Base-by-base conservation (phyloP, 2,888 invertebrate species). In the Cloeon dipterum region DNA sequence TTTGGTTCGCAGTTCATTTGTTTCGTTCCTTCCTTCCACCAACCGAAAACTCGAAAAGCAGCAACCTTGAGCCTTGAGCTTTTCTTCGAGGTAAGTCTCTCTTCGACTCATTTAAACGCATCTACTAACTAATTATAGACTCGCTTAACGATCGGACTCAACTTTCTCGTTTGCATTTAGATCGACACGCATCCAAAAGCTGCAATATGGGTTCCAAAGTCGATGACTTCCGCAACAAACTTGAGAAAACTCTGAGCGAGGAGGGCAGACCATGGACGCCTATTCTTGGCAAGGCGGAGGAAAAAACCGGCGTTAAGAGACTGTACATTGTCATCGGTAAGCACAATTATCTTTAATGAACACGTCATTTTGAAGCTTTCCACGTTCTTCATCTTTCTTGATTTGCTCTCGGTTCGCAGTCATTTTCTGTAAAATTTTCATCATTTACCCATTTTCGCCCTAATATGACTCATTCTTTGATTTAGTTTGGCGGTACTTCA, bases 241-340 rank as follows among this genome's bases (percentile, higher is more conserved):
- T 81, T 39, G 67, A 73, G 36, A 62, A 61, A 43, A 58, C 63
- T 19, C 58, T 83, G 33, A 58, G 57, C 36, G 81, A 83, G 54
- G 64, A 66, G 39, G 61, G 57, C 41, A 78, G 74, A 51, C 74
- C 78, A 35, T 81, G 79, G 79, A 63, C 72, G 3, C 62, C 62
- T 47, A 55, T 66, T 44, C 67, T 86, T 42, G 69, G 65, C 18
- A 52, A 59, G 42, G 61, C 69, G 4, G 88, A 88, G 54, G 54
- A 61, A 44, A 75, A 71, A 53, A 71, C 74, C 46, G 77, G 76
- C 48, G 58, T 83, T 35, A 71, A 71, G 50, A 66, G 83, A 46
- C 55, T 75, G 19, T 81, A 83, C 55, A 47, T 85, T 46, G 81
- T 78, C 57, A 50, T 73, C 45, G 83, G 86, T 85, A 62, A 66